Conservation (phyloP, 1,140 invertebrate genomes). For the Helicoverpa armigera region DNA sequence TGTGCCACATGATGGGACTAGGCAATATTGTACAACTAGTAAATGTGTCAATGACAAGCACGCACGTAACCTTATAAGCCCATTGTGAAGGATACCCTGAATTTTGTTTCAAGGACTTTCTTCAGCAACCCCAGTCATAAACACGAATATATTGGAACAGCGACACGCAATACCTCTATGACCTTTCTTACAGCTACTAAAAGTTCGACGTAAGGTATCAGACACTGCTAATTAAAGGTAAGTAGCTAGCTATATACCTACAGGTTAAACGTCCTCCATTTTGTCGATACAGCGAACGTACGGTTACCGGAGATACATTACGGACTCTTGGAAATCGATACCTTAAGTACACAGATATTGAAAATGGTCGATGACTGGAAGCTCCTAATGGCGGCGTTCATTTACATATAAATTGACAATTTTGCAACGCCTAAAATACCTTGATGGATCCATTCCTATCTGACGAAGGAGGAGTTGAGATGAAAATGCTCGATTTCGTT, state of each 20-base stretch:
- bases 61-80: constrained; percentile 55
- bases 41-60: constrained; percentile 60
- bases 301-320: constrained; percentile 12
- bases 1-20: neutral
- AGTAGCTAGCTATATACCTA: neutral
- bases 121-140: constrained; percentile 36
- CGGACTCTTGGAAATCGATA: constrained; percentile 26
- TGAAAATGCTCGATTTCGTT: neutral
- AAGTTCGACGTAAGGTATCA: constrained; percentile 25
- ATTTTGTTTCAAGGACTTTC: constrained; percentile 64
- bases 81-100: constrained; percentile 51
- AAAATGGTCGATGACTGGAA: constrained; percentile 26
- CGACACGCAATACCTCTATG: constrained; percentile 54
- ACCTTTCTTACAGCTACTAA: constrained; percentile 36
- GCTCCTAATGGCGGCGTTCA: constrained; percentile 39
- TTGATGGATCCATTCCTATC: constrained; percentile 33
- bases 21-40: constrained; percentile 26
- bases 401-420: constrained; percentile 56
- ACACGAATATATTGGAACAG: constrained; percentile 54
- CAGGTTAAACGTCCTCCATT: constrained; percentile 5
- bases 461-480: neutral
- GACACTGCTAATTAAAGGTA: constrained; percentile 3
- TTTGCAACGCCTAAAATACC: constrained; percentile 34
- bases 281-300: neutral
- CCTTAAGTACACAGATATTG: constrained; percentile 27